Base-by-base conservation (phyloP, 2,113 vertebrate species). In the Pluvianellus socialis region DNA sequence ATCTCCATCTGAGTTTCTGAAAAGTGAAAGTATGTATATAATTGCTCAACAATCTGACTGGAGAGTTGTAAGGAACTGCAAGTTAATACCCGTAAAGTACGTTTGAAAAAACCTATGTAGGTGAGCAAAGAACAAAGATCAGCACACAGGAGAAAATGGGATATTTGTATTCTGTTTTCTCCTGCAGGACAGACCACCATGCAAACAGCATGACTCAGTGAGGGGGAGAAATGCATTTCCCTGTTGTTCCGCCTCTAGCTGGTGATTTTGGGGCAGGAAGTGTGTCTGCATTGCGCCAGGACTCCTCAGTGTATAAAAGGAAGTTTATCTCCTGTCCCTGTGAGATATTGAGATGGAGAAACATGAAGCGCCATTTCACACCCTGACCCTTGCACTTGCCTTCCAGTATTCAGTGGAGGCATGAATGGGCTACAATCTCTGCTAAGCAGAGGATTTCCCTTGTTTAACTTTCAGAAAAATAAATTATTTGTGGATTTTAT, bases 1-100 rank as follows among this genome's bases (percentile, higher is more conserved):
- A 50, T 79, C 23, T 50, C 38, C 9, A 2, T 68, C 1, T 72
- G 53, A 84, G 47, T 85, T 94, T 94, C 76, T 89, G 86, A 85
- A 94, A 94, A 83, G 52, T 59, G 70, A 71, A 94, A 87, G n/a
- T 58, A 33, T 70, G 44, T 32, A 2, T 72, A 32, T 91, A 95
- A 95, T 90, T 95, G 62, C 91, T 90, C 49, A 8, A 49, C 73
- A 76, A 63, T n/a, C 65, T 82, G 55, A 47, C 55, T 33, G 58
- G 45, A 85, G 83, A 91, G 40, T 17, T 85, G 73, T 82, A 86
- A 94, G 84, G 35, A 96, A 62, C 88, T 91, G n/a, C 74, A 70
- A 90, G 66, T 92, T 93, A 90, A 94, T 92, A 90, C 74, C 19
- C 4, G 0, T 66, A 87, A 82, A 94, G 45, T 55, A 73, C 35